Evolutionary conservation across 2,797 vertebrate species (phyloP), one percentile per base, ranked within the genome.

Genomic region (Artibeus jamaicensis): DNA sequence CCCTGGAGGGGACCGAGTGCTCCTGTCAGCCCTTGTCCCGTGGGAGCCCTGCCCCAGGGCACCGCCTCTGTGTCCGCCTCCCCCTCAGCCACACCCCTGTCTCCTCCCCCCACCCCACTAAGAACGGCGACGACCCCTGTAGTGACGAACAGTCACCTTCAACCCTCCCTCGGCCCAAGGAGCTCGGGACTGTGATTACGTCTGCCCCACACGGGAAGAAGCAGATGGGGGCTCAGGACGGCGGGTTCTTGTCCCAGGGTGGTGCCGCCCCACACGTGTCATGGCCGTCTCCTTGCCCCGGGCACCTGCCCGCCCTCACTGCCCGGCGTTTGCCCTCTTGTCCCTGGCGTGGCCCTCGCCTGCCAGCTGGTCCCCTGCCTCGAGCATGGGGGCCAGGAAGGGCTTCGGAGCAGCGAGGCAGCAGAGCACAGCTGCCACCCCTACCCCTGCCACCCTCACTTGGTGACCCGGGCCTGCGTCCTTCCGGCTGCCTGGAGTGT

Each of bases 331-430:
- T 62, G 71, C 85, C 37, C 3, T 71, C 22, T 39, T 1, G 0
- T 32, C 79, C 65, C 53, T 9, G 42, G 46, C 24, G 2, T 0
- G 0, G 44, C 9, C 55, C 76, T 91, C 71, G 26, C 68, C 77
- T 71, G 87, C 93, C 94, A 92, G 96, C 88, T 94, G 92, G 53
- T 62, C 24, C 59, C 83, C 32, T n/a, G 73, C 86, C 34, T 84
- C 53, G 21, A 26, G 37, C 57, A 3, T 1, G 0, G 26, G 67
- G 68, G 39, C 82, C 24, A 62, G 86, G 44, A 24, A 21, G 81
- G 37, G 86, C 74, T 50, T 26, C 1, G 7, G 79, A 39, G 39
- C 44, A 32, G 24, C 0, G 82, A 67, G 16, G 71, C 76, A 32
- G 93, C 59, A 26, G 86, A 37, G 22, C 83, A 74, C 94, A 96